Conservation (phyloP, 2,888 invertebrate species). For the Crocallis elinguaria region DNA sequence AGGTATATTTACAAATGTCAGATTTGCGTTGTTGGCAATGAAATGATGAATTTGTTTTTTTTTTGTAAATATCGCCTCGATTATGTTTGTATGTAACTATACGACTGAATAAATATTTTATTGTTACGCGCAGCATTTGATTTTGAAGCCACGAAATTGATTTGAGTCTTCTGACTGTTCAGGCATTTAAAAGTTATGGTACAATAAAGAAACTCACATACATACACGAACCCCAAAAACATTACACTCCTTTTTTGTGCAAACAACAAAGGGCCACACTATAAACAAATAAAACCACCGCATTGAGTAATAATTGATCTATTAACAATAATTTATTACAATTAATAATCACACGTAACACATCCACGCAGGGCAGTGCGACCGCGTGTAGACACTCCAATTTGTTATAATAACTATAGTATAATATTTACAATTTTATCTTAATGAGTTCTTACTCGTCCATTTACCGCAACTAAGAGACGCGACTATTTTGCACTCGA, state of each 20-base stretch:
- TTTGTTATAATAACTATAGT: conserved; percentile 56
- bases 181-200: too few relatives aligned
- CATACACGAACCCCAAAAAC: too few relatives aligned
- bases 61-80: conserved; percentile 5
- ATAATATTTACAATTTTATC: conserved; percentile 70
- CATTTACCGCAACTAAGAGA: conserved; percentile 17
- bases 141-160: not conserved
- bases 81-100: not conserved
- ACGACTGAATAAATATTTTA: conserved; percentile 22
- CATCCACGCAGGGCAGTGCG: conserved; percentile 66
- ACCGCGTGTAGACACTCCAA: conserved; percentile 51
- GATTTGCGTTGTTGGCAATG: too few relatives aligned
- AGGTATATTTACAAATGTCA: too few relatives aligned
- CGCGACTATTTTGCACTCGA: too few relatives aligned
- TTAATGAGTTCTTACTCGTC: conserved; percentile 24
- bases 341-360: conserved; percentile 68
- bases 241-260: too few relatives aligned
- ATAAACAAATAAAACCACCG: conserved; percentile 19
- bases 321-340: conserved; percentile 83
- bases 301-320: conserved; percentile 74
- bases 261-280: too few relatives aligned
- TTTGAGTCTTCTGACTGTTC: too few relatives aligned
- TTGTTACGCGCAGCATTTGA: conserved; percentile 15
- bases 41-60: not conserved
- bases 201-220: too few relatives aligned